These are phyloP conservation scores for Danionella dracula DNA, from an alignment of 2,797 vertebrate species.

Conservation along the genomic window DNA sequence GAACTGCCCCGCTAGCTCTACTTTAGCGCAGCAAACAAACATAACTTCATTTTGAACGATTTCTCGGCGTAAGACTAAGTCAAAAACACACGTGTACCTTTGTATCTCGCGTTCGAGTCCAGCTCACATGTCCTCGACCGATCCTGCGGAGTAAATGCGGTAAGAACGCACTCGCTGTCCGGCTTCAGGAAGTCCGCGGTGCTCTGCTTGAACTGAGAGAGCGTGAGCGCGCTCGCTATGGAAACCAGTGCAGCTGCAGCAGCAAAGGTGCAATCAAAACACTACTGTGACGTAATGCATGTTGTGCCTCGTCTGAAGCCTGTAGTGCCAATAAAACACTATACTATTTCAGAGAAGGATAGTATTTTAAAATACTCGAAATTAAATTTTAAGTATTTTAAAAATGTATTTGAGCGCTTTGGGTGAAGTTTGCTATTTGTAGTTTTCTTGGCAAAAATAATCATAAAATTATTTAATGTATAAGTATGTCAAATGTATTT, in stretches of 20 bases:
- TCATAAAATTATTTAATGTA: no score
- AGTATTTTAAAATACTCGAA: no score
- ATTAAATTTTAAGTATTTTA: no score
- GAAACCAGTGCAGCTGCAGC: constrained; percentile 52
- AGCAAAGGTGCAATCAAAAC: constrained; percentile 54
- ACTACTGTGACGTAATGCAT: not conserved
- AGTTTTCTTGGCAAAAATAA: no score
- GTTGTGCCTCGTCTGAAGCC: no score
- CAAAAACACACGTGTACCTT: constrained; percentile 55
- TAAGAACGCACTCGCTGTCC: constrained; percentile 55
- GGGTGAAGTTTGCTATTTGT: no score
- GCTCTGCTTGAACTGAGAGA: constrained; percentile 52
- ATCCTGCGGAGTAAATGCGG: constrained; percentile 32
- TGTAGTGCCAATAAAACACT: no score
- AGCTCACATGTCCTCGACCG: constrained; percentile 51
- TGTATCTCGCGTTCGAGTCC: constrained; percentile 41
- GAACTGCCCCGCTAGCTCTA: constrained; percentile 44
- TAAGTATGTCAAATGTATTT: no score
- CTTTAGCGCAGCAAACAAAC: constrained; percentile 40
- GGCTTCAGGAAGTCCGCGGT: constrained; percentile 69
- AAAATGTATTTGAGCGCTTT: no score
- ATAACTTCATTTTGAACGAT: constrained; percentile 25
- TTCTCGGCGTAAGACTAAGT: not conserved
- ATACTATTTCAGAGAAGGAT: no score
- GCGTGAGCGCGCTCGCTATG: constrained; percentile 41